Evolutionary conservation across 2,888 invertebrate species (phyloP), one percentile per base, ranked within the genome.

Genomic region (Eupithecia tripunctaria): DNA sequence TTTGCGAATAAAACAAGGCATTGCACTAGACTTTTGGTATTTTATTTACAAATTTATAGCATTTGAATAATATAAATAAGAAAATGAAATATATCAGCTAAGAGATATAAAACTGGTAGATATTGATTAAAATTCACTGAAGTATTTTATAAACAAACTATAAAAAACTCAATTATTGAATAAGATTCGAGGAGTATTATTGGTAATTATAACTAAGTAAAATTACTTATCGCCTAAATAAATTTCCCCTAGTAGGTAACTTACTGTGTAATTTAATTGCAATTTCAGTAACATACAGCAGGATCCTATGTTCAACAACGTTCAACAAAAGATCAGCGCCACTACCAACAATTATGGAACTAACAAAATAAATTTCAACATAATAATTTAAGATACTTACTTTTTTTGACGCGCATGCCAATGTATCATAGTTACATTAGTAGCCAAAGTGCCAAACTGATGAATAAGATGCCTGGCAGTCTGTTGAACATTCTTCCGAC

Each of bases 1-100:
- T 91, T 92, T 94, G 93, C 89, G 85, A 93, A 89, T 92, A 93
- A 93, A 93, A 89, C 67, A 80, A 86, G 78, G 91, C 92, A 88
- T 92, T 90, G 92, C 93, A 92, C 86, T 88, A 86, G 79, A 75
- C 79, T 41, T 56, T 76, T 78, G 79, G 81, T 76, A 82, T 91
- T 90, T 90, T 85, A 88, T 88, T 91, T 85, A 79, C 70, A 80
- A 77, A 71, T 60, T 36, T 14, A 56, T 56, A 75, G 73, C 72
- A 68, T 69, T 41, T 71, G 63, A 67, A 25, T 27, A 32, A 36
- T 51, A 67, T 51, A 56, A 59, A 60, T 41, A 43, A 41, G 8
- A 36, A 21, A 63, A n/a, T 12, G 12, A 21, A 56, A 12, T 25
- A 47, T 47, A 47, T 2, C 1, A n/a, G 8, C 14, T 25, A 25